A percentile compares a stretch with the other conserved stretches of the same genome.
Conservation (phyloP, 2,113 vertebrate species). For the Harpagus bidentatus region DNA sequence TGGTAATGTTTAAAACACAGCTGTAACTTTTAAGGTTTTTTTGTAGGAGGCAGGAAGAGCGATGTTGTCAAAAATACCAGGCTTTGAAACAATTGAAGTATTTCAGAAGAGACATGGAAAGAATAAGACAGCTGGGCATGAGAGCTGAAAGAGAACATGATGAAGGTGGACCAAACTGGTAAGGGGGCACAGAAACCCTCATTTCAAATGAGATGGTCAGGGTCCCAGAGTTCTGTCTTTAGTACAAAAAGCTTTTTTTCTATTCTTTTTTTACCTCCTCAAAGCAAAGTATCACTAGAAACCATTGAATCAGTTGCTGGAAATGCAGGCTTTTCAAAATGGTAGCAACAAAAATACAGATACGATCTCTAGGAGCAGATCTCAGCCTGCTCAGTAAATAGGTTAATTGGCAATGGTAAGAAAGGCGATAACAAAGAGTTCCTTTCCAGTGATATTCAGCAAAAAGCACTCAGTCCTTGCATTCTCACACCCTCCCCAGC, state of each 20-base stretch:
- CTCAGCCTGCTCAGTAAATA: background rate
- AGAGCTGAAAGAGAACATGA: background rate
- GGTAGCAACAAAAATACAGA: background rate
- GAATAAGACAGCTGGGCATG: slow-evolving; percentile 20
- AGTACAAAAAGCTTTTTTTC: background rate
- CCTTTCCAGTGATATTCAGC: background rate
- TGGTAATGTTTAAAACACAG: background rate
- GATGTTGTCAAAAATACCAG: slow-evolving; percentile 46
- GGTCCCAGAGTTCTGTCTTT: background rate
- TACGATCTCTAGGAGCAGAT: background rate
- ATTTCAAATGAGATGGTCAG: background rate
- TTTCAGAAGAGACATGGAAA: slow-evolving; percentile 61
- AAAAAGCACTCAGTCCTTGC: background rate
- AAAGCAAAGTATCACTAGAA: background rate
- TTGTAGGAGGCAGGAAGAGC: slow-evolving; percentile 69
- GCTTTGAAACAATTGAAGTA: slow-evolving; percentile 7
- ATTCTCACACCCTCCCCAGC: background rate
- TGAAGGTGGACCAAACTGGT: slow-evolving; percentile 54
- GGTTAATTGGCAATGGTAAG: background rate
- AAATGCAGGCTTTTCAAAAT: background rate
- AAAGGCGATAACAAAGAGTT: background rate
- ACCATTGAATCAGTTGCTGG: background rate
- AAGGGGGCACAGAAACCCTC: background rate
- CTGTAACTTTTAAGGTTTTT: background rate
- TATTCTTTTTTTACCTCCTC: background rate